These are phyloP conservation scores for Gyps fulvus DNA, from an alignment of 2,113 vertebrate species.

Conservation along the genomic window DNA sequence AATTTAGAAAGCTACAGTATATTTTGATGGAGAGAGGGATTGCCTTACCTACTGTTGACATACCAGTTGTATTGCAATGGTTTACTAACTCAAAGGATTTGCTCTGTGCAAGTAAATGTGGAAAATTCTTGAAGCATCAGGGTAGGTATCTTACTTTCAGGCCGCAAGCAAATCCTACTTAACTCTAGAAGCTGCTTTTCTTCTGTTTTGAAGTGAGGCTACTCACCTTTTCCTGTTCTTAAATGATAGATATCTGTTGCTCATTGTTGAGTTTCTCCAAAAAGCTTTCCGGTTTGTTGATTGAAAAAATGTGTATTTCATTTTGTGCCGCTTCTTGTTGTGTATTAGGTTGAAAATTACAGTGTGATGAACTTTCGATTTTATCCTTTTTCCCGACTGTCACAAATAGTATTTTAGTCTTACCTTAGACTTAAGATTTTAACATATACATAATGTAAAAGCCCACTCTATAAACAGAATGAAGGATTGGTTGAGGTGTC, in stretches of 20 bases:
- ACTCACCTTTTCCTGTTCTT: neutral
- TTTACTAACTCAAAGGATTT: neutral
- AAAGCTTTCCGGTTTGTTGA: neutral
- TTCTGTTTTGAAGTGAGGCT: neutral
- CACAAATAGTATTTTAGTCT: neutral
- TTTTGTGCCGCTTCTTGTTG: neutral
- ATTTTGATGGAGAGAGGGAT: neutral
- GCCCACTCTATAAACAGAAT: conserved; percentile 31
- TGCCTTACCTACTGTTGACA: neutral
- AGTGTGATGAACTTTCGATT: neutral
- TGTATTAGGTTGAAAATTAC: neutral
- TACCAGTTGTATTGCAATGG: accelerated
- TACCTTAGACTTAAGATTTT: neutral
- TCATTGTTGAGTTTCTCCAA: neutral
- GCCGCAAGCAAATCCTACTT: neutral
- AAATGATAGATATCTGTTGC: neutral
- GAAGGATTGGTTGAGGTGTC: conserved; percentile 55
- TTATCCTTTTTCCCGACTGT: neutral
- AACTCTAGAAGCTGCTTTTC: neutral
- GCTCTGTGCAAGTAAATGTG: neutral
- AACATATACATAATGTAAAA: conserved; percentile 5
- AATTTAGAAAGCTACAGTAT: neutral
- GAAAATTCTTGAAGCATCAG: neutral
- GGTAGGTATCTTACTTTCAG: neutral
- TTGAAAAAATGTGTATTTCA: neutral